Percentiles rank a stretch among this genome's conserved stretches.
These are phyloP conservation scores for Teleopsis dalmanni DNA, from an alignment of 1,140 invertebrate genomes.

Conservation along the genomic window DNA sequence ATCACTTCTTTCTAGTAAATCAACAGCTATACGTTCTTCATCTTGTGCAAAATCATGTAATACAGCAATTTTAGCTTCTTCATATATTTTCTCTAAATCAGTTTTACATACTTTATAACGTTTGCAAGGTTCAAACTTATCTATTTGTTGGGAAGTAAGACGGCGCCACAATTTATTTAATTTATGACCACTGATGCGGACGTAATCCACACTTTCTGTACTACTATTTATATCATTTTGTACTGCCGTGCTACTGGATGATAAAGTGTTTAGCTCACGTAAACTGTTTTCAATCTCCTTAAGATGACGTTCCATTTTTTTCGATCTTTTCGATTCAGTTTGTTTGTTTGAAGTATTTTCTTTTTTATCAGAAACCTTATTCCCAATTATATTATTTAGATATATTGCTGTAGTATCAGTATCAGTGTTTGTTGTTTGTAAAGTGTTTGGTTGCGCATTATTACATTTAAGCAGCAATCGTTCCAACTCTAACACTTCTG, in stretches of 20 bases:
- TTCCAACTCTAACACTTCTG: constrained; percentile 18
- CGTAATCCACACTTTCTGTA: constrained; percentile 6
- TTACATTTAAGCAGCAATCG: constrained; percentile 12
- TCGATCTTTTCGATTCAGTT: neutral
- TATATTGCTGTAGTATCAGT: too few species aligned
- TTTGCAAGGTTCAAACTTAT: constrained; percentile 16
- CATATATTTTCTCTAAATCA: constrained; percentile 20
- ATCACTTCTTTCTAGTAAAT: constrained; percentile 10
- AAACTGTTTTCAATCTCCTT: constrained; percentile 21
- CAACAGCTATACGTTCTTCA: constrained; percentile 4
- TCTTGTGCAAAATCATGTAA: constrained; percentile 13
- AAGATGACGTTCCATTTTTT: constrained; percentile 15
- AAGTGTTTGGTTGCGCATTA: constrained; percentile 5
- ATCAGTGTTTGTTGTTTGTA: constrained; percentile 2
- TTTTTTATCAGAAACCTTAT: neutral
- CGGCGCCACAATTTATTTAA: constrained; percentile 24
- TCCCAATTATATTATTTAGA: too few species aligned
- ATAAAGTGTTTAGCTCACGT: constrained; percentile 15
- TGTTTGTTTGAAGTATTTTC: neutral
- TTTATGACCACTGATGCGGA: constrained; percentile 16
- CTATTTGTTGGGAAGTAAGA: constrained; percentile 14
- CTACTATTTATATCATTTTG: neutral
- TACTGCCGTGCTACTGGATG: constrained; percentile 2
- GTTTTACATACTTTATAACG: constrained; percentile 18
- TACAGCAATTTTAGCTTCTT: constrained; percentile 18